Conservation (phyloP, 2,888 invertebrate genomes). For the Papilio protenor region DNA sequence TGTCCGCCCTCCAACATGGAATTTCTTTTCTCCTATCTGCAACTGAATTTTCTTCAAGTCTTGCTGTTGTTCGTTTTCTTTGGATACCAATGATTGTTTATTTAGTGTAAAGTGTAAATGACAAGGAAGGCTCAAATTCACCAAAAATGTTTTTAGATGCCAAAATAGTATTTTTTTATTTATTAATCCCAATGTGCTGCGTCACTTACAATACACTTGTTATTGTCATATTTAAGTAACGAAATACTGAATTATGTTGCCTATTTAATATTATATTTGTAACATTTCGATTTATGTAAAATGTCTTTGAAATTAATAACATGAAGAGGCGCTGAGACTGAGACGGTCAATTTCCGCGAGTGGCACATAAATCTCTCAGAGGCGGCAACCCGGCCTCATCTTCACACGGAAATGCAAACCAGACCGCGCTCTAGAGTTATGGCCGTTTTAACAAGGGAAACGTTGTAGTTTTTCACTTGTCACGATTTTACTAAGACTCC, state of each 20-base stretch:
- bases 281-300: conserved; percentile 30
- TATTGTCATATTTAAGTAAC: background rate
- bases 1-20: conserved; percentile 21
- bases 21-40: conserved; percentile 44
- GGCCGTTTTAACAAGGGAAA: conserved; percentile 77
- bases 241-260: background rate
- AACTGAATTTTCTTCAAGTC: background rate
- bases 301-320: conserved; percentile 55
- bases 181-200: background rate
- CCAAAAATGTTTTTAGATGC: background rate
- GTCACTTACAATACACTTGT: background rate
- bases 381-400: conserved; percentile 64
- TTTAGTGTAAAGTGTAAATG: background rate
- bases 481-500: conserved; percentile 54
- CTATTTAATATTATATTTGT: background rate
- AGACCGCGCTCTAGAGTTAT: conserved; percentile 69
- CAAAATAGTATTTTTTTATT: background rate
- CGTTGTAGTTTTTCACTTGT: conserved; percentile 75
- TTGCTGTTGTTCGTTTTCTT: background rate
- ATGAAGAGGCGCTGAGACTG: conserved; percentile 47
- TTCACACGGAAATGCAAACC: conserved; percentile 74
- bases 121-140: background rate
- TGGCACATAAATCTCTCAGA: conserved; percentile 74
- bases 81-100: background rate
- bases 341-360: conserved; percentile 76